phyloP scores from a whole-genome alignment of 2,888 invertebrate species.

The Peribatodes rhomboidaria region DNA sequence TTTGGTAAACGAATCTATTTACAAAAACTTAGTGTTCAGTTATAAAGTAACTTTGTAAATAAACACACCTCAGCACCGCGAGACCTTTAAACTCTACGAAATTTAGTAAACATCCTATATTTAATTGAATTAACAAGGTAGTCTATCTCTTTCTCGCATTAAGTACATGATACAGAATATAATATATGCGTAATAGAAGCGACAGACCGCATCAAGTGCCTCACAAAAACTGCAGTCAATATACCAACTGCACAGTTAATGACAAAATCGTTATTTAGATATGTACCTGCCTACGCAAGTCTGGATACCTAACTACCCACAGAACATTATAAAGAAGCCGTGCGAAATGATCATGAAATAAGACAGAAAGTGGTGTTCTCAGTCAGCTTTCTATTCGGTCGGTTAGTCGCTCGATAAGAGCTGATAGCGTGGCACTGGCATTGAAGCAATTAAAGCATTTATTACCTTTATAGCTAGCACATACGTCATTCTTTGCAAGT shows the following conservation, averaged over 20 bases:
- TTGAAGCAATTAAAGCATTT: slow-evolving; percentile 21
- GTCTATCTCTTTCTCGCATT: slow-evolving; percentile 16
- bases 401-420: slow-evolving; percentile 19
- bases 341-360: background rate
- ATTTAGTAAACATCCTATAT: background rate
- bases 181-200: background rate
- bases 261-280: slow-evolving; percentile 6
- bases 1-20: background rate
- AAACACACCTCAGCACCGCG: background rate
- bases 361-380: background rate
- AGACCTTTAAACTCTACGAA: too few species aligned
- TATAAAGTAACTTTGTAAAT: background rate
- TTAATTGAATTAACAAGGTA: background rate
- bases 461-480: background rate
- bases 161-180: background rate
- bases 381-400: background rate
- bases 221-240: slow-evolving; percentile 14
- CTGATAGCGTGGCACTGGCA: slow-evolving; percentile 34
- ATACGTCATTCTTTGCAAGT: background rate
- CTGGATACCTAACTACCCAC: background rate
- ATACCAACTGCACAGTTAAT: background rate
- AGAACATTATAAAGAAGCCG: slow-evolving; percentile 1
- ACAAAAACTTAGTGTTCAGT: background rate
- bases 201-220: slow-evolving; percentile 2
- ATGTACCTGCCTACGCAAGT: background rate